These are phyloP conservation scores for Atherinosoma microstoma DNA, from an alignment of 2,797 vertebrate species.

Conservation along the genomic window DNA sequence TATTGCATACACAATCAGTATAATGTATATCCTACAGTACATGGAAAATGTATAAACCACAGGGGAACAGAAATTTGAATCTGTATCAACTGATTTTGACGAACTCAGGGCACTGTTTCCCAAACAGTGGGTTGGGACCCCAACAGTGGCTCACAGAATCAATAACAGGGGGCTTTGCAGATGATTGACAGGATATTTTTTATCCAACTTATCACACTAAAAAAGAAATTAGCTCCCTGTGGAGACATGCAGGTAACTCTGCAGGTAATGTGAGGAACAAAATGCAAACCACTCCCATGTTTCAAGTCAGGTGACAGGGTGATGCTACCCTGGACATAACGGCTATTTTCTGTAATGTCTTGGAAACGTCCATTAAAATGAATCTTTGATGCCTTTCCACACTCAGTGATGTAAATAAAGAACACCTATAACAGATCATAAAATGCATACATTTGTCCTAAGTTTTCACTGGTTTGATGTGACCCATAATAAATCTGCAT, in stretches of 20 bases:
- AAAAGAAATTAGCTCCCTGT: too few relatives aligned
- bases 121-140: neutral
- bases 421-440: too few relatives aligned
- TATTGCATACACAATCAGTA: conserved; percentile 1
- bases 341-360: neutral
- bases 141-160: neutral
- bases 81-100: too few relatives aligned
- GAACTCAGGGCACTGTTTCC: neutral
- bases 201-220: too few relatives aligned
- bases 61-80: neutral
- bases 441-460: too few relatives aligned
- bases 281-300: neutral
- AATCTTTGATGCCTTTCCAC: too few relatives aligned
- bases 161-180: neutral
- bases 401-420: too few relatives aligned
- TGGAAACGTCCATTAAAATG: neutral
- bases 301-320: neutral
- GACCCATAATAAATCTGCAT: too few relatives aligned
- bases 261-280: neutral
- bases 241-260: neutral
- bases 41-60: conserved; percentile 1
- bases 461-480: too few relatives aligned
- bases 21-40: neutral
- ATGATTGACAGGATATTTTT: too few relatives aligned
- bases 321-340: neutral